Evolutionary conservation across 2,888 invertebrate species (phyloP).

Genomic region (Cyclophora albipunctata): DNA sequence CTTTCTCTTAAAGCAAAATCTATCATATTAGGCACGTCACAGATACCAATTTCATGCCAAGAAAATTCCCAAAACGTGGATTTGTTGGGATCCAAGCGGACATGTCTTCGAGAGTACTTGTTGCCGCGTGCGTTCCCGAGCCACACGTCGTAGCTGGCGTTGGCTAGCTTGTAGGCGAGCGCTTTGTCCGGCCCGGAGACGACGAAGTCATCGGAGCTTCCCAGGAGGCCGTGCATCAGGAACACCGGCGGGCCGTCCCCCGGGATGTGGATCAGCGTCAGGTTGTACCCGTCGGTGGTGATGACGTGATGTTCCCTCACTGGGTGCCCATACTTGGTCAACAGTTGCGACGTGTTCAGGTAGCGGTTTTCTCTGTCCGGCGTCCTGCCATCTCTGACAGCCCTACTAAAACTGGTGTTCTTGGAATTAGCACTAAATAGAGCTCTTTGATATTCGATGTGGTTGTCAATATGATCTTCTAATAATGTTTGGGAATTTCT

Average conservation of each 20-base stretch:
- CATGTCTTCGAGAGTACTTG: conserved; percentile 69
- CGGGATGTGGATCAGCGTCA: conserved; percentile 15
- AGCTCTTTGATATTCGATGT: no score
- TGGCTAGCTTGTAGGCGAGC: conserved; percentile 73
- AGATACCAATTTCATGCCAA: conserved; percentile 83
- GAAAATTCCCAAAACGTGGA: conserved; percentile 76
- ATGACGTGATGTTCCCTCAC: conserved; percentile 14
- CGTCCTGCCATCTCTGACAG: background rate
- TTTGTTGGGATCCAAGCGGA: conserved; percentile 30
- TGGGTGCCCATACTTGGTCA: conserved; percentile 11
- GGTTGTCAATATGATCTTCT: no score
- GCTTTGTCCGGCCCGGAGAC: conserved; percentile 73
- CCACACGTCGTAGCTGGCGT: conserved; percentile 81
- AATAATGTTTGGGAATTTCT: no score
- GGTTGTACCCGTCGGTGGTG: conserved; percentile 20
- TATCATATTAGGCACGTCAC: conserved; percentile 84
- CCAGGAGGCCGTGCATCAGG: conserved; percentile 83
- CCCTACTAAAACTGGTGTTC: background rate
- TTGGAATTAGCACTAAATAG: no score
- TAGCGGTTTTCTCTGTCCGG: conserved; percentile 9
- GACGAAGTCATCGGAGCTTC: conserved; percentile 81
- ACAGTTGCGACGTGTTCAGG: conserved; percentile 12
- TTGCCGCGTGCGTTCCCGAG: conserved; percentile 85
- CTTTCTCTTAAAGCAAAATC: conserved; percentile 77
- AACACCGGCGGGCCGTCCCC: conserved; percentile 59